Conservation (phyloP, 2,888 invertebrate species). For the Hypomecis punctinalis region DNA sequence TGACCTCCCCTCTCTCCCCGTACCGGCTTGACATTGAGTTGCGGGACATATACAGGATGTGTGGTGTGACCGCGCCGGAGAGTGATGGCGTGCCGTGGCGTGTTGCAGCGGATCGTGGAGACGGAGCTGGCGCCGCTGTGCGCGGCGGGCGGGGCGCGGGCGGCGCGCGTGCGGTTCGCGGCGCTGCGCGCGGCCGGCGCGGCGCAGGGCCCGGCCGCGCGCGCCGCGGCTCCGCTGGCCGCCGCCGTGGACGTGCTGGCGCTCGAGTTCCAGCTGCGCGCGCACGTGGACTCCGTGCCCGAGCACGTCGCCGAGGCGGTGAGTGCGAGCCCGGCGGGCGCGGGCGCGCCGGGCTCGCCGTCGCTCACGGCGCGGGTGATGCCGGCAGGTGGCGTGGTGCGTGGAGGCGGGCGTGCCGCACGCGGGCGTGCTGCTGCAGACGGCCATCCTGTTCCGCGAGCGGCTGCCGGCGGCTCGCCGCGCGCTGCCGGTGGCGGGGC, state of each 20-base stretch:
- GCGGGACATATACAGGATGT: too few species aligned
- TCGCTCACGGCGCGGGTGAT: neutral
- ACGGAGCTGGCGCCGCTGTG: constrained; percentile 21
- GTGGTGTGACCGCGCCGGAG: too few species aligned
- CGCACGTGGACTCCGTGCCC: constrained; percentile 3
- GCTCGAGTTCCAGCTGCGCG: constrained; percentile 30
- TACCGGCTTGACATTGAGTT: too few species aligned
- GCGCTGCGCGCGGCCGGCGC: constrained; percentile 23
- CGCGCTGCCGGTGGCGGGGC: neutral
- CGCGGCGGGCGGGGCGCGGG: neutral
- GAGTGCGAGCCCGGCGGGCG: neutral
- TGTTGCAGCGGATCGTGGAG: constrained; percentile 22
- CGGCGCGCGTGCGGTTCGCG: constrained; percentile 16
- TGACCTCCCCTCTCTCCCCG: too few species aligned
- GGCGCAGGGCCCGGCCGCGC: neutral
- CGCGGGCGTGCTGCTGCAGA: constrained; percentile 45
- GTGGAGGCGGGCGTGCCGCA: constrained; percentile 38
- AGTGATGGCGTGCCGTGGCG: neutral
- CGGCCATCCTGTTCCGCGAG: constrained; percentile 36
- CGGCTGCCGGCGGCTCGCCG: constrained; percentile 28
- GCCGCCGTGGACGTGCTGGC: constrained; percentile 17
- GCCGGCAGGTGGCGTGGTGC: constrained; percentile 35
- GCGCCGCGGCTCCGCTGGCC: neutral
- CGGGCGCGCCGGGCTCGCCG: neutral
- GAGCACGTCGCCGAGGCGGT: constrained; percentile 34